Conservation (phyloP, 2,797 vertebrate species). For the Calcarius lapponicus region DNA sequence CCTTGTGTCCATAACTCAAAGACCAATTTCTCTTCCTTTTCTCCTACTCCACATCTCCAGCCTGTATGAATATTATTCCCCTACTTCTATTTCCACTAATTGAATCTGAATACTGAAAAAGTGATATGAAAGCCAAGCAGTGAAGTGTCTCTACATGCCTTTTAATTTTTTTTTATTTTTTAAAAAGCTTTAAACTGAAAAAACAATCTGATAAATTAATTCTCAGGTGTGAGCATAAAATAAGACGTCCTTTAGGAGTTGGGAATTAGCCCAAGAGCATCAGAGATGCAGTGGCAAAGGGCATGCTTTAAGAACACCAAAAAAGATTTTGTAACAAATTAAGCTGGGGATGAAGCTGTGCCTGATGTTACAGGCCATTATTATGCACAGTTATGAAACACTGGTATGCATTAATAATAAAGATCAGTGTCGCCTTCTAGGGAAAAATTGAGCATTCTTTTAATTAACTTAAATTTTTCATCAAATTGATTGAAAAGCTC, state of each 20-base stretch:
- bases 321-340: slow-evolving; percentile 81
- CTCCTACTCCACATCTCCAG: background rate
- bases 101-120: slow-evolving; percentile 21
- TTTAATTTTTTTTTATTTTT: slow-evolving; percentile 39
- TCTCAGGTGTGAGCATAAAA: slow-evolving; percentile 75
- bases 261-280: slow-evolving; percentile 69
- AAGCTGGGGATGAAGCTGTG: slow-evolving; percentile 73
- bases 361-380: slow-evolving; percentile 75
- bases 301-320: slow-evolving; percentile 75
- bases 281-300: slow-evolving; percentile 71
- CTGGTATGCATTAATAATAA: slow-evolving; percentile 82
- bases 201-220: slow-evolving; percentile 79
- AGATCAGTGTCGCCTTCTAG: slow-evolving; percentile 81
- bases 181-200: slow-evolving; percentile 52
- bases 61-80: background rate
- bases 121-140: slow-evolving; percentile 31
- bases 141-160: slow-evolving; percentile 22
- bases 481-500: slow-evolving; percentile 83
- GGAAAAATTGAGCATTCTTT: slow-evolving; percentile 79
- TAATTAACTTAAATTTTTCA: slow-evolving; percentile 85
- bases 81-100: slow-evolving; percentile 35
- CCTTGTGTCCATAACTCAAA: background rate
- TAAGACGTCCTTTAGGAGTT: slow-evolving; percentile 65
- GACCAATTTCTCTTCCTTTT: background rate
- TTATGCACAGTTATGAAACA: slow-evolving; percentile 74